These are phyloP conservation scores for Podargus strigoides DNA, from an alignment of 2,797 vertebrate species.

Conservation along the genomic window DNA sequence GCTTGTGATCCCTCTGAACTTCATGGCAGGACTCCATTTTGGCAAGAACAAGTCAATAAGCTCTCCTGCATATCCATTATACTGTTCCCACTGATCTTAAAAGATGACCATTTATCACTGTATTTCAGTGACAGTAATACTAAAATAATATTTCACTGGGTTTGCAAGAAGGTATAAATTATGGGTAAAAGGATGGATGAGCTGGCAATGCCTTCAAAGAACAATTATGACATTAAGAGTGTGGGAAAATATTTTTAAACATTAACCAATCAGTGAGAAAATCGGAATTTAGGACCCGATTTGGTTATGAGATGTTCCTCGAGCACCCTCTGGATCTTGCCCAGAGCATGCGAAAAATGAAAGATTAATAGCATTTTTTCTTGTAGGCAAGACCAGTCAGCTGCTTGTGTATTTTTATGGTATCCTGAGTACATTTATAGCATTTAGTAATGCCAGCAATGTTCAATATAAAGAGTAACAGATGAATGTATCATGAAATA, in stretches of 20 bases:
- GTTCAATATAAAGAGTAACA: conserved; percentile 22
- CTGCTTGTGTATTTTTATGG: conserved; percentile 26
- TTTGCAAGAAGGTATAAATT: background rate
- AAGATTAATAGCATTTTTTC: conserved; percentile 53
- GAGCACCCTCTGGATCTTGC: conserved; percentile 24
- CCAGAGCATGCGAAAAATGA: conserved; percentile 34
- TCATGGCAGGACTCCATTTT: background rate
- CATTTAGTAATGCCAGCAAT: conserved; percentile 38
- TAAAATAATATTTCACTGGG: background rate
- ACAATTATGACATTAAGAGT: background rate
- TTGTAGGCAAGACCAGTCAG: conserved; percentile 21
- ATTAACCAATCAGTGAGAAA: background rate
- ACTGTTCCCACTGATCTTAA: conserved; percentile 8
- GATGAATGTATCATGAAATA: conserved; percentile 2
- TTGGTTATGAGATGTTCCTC: background rate
- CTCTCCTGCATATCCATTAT: background rate
- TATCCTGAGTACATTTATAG: conserved; percentile 29
- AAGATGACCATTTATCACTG: conserved; percentile 1
- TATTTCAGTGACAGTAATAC: background rate
- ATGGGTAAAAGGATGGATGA: background rate
- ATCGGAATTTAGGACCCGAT: background rate
- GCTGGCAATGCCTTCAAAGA: background rate
- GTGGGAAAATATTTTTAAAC: background rate
- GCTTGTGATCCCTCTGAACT: background rate
- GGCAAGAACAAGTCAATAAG: background rate